Conservation (phyloP, 37 sponge, comb jelly and placozoan genomes). For the Trichoplax adhaerens region DNA sequence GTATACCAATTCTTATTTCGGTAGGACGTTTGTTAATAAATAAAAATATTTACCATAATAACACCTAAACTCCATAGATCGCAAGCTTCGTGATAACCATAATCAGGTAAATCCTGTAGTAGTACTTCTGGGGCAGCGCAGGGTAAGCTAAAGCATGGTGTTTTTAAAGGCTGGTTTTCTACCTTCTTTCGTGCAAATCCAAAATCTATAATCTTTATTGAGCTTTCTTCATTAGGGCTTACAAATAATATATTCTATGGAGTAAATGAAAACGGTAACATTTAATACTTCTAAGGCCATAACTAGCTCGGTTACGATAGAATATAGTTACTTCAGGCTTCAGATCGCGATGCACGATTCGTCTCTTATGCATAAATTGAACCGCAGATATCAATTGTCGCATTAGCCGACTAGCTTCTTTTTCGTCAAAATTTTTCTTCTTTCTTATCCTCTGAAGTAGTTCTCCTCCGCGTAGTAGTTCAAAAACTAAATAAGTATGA, state of each 20-base stretch:
- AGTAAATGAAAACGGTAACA: not conserved
- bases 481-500: constrained; percentile 85
- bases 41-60: constrained; percentile 50
- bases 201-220: constrained; percentile 72
- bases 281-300: not conserved
- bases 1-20: no score
- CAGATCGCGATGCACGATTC: not conserved
- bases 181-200: constrained; percentile 71
- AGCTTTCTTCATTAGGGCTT: constrained; percentile 13
- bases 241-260: constrained; percentile 64
- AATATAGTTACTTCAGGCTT: not conserved
- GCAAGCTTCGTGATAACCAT: constrained; percentile 76
- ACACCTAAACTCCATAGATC: constrained; percentile 95
- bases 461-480: constrained; percentile 73
- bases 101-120: constrained; percentile 11
- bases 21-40: not conserved
- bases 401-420: constrained; percentile 61
- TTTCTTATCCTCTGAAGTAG: constrained; percentile 52
- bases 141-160: constrained; percentile 82
- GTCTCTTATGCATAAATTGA: constrained; percentile 62
- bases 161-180: constrained; percentile 45
- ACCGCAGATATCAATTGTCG: constrained; percentile 72
- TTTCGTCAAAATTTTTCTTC: constrained; percentile 63
- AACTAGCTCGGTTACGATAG: not conserved
- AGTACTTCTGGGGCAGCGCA: constrained; percentile 98